Evolutionary conservation across 2,113 vertebrate genomes (phyloP), one percentile per base, ranked within the genome.

Genomic region (Macaca nemestrina): DNA sequence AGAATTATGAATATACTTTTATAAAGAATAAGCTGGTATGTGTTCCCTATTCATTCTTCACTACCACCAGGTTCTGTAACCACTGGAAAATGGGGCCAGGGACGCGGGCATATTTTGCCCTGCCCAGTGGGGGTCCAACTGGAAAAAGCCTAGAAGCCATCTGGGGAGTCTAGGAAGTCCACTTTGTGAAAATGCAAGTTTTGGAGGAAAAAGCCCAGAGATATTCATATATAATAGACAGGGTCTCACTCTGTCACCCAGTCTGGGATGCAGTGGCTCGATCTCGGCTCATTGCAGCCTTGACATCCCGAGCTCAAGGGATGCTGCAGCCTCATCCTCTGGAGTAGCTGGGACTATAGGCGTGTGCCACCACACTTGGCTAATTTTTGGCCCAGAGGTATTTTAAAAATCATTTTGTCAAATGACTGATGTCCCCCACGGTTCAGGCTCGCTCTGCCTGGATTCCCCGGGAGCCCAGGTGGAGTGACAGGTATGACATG

Each of bases 401-500:
- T 67, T 72, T 84, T 14, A 11, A 55, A 67, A 81, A 5, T 12
- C 22, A 5, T 2, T 3, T 17, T 5, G 38, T 84, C 61, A 45
- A 14, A 88, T 18, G 30, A 11, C 79, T 3, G 18, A 35, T 8
- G 35, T 52, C 40, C 48, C 4, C 8, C 50, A 3, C 6, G 7
- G 3, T 8, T 45, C 6, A 5, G 87, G 6, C 55, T 8, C 23
- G 2, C 12, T 3, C 4, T 14, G 7, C 27, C 43, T 22, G 55
- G 43, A 30, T 48, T 59, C 32, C 68, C 27, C 2, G 1, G 14
- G 82, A 61, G 50, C n/a, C 50, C n/a, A 17, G 48, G 70, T 9
- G 12, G 75, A 80, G 23, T 4, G 73, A 59, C 0, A 4, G 23
- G n/a, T 23, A 14, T 1, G 18, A 6, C 10, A 23, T 16, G 0